These are phyloP conservation scores for Sebastes iracundus DNA, from an alignment of 2,797 vertebrate species.

Conservation along the genomic window DNA sequence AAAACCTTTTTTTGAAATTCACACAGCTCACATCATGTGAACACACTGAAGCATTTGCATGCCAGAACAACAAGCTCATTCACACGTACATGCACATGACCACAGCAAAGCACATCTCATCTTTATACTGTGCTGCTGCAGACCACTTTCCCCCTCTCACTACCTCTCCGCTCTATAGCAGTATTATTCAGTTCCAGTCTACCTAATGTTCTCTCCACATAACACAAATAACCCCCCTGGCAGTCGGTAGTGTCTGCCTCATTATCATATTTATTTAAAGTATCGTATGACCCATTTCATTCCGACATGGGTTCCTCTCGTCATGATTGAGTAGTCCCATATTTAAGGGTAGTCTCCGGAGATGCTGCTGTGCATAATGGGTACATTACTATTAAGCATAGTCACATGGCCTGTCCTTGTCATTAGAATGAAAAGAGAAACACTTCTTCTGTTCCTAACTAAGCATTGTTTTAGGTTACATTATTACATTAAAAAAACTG, in stretches of 20 bases:
- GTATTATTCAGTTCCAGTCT: slow-evolving; percentile 47
- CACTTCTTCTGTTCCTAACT: slow-evolving; percentile 38
- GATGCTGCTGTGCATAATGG: slow-evolving; percentile 72
- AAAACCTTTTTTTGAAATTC: not conserved
- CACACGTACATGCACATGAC: not conserved
- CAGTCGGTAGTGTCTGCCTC: slow-evolving; percentile 72
- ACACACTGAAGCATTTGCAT: not conserved
- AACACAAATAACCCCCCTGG: slow-evolving; percentile 77
- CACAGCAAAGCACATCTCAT: not conserved
- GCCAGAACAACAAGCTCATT: not conserved
- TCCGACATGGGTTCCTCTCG: slow-evolving; percentile 69
- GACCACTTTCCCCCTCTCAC: slow-evolving; percentile 10
- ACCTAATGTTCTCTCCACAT: slow-evolving; percentile 57
- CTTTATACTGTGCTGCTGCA: not conserved
- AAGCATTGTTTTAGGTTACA: slow-evolving; percentile 62
- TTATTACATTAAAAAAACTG: slow-evolving; percentile 15
- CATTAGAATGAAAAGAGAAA: slow-evolving; percentile 53
- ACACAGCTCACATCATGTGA: not conserved
- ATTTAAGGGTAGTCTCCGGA: slow-evolving; percentile 78
- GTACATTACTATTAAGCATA: slow-evolving; percentile 72
- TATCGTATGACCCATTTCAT: slow-evolving; percentile 83
- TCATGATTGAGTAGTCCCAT: slow-evolving; percentile 80
- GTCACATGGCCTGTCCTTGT: slow-evolving; percentile 68
- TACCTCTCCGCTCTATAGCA: not conserved
- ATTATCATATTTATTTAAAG: slow-evolving; percentile 89